phyloP scores from a whole-genome alignment of 2,113 vertebrate genomes.

The Butastur rufipennis region DNA sequence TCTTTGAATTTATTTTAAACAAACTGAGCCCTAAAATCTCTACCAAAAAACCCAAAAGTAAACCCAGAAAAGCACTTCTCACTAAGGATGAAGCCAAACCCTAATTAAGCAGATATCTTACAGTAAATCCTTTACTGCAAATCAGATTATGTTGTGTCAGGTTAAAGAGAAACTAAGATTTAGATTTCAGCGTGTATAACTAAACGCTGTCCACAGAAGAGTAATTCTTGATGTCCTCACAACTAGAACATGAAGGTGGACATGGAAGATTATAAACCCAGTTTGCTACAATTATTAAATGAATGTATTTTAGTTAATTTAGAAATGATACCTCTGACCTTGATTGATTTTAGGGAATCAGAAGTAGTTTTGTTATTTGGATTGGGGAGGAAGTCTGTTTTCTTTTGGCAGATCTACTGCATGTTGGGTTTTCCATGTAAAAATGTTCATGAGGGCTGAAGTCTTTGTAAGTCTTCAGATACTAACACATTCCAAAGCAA shows the following conservation, averaged over 20 bases:
- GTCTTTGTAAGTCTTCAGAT: neutral
- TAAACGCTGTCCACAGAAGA: neutral
- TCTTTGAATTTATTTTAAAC: neutral
- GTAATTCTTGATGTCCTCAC: neutral
- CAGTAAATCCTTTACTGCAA: neutral
- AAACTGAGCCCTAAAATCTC: neutral
- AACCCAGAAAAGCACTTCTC: neutral
- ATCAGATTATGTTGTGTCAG: neutral
- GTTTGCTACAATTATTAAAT: neutral
- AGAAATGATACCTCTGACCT: neutral
- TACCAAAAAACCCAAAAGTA: neutral
- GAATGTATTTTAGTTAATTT: neutral
- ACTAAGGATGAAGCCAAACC: neutral
- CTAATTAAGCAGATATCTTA: neutral
- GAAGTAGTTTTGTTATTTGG: neutral
- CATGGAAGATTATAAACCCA: neutral
- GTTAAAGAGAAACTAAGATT: conserved; percentile 12
- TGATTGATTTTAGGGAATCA: neutral
- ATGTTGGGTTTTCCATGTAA: neutral
- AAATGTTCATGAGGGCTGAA: neutral
- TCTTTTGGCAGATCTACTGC: neutral
- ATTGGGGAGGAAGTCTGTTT: neutral
- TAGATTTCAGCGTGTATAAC: neutral
- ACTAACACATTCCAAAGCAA: neutral
- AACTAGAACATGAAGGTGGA: neutral